phyloP scores from a whole-genome alignment of 2,113 vertebrate genomes.

The Lanius collurio region DNA sequence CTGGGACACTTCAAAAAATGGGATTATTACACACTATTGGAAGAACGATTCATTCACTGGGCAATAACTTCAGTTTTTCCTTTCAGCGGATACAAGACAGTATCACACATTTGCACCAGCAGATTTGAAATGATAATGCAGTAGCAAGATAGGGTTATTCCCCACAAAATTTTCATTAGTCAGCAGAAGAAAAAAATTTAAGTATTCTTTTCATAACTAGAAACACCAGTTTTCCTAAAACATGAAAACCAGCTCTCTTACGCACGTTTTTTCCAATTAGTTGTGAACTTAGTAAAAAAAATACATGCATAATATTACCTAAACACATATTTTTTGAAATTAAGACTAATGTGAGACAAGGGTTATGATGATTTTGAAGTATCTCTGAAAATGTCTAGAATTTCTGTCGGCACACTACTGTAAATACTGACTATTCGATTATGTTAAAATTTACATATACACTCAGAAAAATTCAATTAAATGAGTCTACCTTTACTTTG shows the following conservation, averaged over 20 bases:
- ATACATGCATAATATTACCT: neutral
- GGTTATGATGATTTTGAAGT: neutral
- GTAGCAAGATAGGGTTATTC: neutral
- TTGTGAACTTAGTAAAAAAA: neutral
- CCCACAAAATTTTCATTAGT: neutral
- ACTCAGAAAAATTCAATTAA: neutral
- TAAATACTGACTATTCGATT: neutral
- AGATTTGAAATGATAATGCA: neutral
- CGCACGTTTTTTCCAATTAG: neutral
- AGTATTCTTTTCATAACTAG: neutral
- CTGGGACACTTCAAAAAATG: neutral
- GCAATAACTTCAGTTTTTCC: neutral
- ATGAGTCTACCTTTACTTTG: neutral
- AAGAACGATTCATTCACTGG: neutral
- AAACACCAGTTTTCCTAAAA: neutral
- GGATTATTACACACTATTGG: neutral
- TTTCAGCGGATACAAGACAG: neutral
- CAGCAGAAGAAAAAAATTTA: neutral
- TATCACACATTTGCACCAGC: neutral
- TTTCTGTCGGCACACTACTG: neutral
- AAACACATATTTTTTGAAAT: neutral
- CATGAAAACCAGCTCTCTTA: neutral
- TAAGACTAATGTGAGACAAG: neutral
- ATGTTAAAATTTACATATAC: neutral
- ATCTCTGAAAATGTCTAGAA: neutral